Conservation (phyloP, 1,140 invertebrate species). For the Druon quercuslanigerum region DNA sequence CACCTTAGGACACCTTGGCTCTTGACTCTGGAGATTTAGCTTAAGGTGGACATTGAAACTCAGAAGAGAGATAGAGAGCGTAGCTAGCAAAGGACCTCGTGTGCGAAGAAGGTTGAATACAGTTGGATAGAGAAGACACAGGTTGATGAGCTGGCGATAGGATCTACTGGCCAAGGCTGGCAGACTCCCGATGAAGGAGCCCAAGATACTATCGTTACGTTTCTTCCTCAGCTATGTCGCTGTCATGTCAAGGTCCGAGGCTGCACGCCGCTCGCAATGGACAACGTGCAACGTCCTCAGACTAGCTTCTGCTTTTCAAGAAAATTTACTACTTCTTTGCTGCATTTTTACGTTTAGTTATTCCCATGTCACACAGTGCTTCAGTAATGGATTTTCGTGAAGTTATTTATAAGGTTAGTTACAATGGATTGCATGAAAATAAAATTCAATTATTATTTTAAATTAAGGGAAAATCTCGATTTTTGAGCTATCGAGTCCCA, state of each 20-base stretch:
- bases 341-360: not conserved
- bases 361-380: no score
- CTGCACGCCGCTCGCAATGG: conserved; percentile 50
- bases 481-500: no score
- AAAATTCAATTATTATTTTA: no score
- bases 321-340: not conserved
- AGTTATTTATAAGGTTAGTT: no score
- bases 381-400: no score
- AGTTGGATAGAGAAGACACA: conserved; percentile 58
- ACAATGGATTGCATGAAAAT: no score
- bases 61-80: not conserved
- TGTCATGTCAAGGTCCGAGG: conserved; percentile 56
- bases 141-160: conserved; percentile 63
- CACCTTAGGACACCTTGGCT: no score
- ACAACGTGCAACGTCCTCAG: conserved; percentile 55
- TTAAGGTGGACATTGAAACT: not conserved
- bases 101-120: conserved; percentile 33
- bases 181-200: conserved; percentile 57
- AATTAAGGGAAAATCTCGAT: no score
- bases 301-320: conserved; percentile 15
- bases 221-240: conserved; percentile 57
- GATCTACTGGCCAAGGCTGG: conserved; percentile 55
- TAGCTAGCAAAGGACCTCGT: conserved; percentile 9
- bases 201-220: conserved; percentile 59
- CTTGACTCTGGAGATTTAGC: no score